Evolutionary conservation across 2,888 invertebrate genomes (phyloP), one percentile per base, ranked within the genome.

Genomic region (Timema podura): DNA sequence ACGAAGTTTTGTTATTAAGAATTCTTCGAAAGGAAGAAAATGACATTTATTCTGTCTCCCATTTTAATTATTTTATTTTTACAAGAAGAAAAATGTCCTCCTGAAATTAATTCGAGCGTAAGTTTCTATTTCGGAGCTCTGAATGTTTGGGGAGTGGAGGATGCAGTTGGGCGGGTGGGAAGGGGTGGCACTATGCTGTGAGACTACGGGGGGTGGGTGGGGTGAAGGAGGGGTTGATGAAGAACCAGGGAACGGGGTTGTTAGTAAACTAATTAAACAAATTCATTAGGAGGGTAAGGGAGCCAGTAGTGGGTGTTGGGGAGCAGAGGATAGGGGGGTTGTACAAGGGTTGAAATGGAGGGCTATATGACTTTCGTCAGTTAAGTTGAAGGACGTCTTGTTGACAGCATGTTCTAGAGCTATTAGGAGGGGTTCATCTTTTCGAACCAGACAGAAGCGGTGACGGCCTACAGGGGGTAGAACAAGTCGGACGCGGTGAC

Each of bases 231-330:
- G 61, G 44, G 61, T 5, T 8, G 61, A 13, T 30, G 10, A 45
- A 45, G 11, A 61, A 5, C 44, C 30, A n/a, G 44, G 30, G 11
- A 9, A 13, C 61, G 30, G 30, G 61, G 61, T 61, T 61, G 61
- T 61, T 61, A 44, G 44, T 45, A 15, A 61, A 61, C 61, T 61
- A 61, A 61, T 61, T 61, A 61, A 61, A 61, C 45, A 61, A 61
- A 61, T 61, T 61, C 44, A 61, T 30, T 45, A 16, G 61, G 30
- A 45, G 44, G 61, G 61, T 61, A 45, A 44, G 11, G 61, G 30
- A 30, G 10, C 2, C 2, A 9, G 61, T 30, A 30, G 30, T 30
- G 30, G 30, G 30, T 30, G 30, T 30, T 30, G 30, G 30, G 30
- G 30, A 30, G 30, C 30, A 30, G 30, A 30, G 30, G 30, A 30